Percentiles rank a stretch among this genome's conserved stretches.
Conservation (phyloP, 2,113 vertebrate species). For the Pleuronectes platessa region DNA sequence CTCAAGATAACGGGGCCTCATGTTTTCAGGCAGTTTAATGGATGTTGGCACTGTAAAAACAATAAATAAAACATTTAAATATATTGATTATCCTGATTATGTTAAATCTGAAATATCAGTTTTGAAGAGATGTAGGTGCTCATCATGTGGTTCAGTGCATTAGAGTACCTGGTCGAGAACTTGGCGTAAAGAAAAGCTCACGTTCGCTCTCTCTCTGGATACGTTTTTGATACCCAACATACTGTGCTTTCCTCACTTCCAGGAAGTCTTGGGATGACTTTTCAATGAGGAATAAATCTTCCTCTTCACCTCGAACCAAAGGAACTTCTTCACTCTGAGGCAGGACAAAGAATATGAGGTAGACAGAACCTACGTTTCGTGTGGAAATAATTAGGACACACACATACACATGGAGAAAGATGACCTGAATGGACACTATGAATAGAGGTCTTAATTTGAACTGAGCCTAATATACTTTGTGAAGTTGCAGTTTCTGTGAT, state of each 20-base stretch:
- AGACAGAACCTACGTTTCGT: background rate
- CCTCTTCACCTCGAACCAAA: constrained; percentile 78
- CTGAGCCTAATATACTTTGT: background rate
- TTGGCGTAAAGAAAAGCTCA: constrained; percentile 88
- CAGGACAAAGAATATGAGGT: background rate
- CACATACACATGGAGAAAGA: background rate
- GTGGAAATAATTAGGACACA: background rate
- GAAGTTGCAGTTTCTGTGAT: background rate
- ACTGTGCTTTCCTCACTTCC: constrained; percentile 83
- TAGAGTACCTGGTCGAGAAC: constrained; percentile 83
- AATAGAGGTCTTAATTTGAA: background rate
- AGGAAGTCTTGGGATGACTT: constrained; percentile 84
- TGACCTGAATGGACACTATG: background rate
- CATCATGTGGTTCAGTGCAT: background rate
- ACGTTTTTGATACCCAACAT: constrained; percentile 77
- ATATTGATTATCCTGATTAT: background rate
- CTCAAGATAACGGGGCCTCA: constrained; percentile 91
- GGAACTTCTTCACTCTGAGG: constrained; percentile 85
- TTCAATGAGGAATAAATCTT: constrained; percentile 83
- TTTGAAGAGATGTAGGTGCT: background rate
- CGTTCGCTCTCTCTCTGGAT: constrained; percentile 84
- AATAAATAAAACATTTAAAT: background rate
- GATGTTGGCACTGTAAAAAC: constrained; percentile 84
- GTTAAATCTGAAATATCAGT: background rate
- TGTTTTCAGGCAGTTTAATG: constrained; percentile 89